Percentiles rank a stretch among this genome's conserved stretches.
Evolutionary conservation across 2,113 vertebrate genomes (phyloP).

Genomic region (Calidris pugnax): DNA sequence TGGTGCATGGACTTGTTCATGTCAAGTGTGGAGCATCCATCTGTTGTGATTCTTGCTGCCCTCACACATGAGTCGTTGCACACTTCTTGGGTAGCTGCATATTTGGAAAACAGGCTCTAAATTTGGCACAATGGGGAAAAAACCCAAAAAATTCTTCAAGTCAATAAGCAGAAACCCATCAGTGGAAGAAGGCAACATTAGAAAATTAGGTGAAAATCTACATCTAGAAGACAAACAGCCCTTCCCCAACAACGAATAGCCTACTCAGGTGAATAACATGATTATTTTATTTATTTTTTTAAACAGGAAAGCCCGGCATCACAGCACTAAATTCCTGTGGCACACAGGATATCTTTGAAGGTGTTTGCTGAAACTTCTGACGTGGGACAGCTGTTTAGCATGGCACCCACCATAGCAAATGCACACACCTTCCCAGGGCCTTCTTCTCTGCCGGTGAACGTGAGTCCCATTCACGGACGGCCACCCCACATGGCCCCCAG

Average conservation of each 20-base stretch:
- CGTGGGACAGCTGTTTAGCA: background rate
- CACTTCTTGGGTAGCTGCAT: background rate
- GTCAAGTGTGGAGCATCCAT: background rate
- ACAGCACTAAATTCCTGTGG: background rate
- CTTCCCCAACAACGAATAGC: background rate
- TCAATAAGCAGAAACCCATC: background rate
- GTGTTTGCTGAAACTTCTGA: background rate
- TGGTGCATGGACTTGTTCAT: accelerated
- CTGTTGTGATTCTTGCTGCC: background rate
- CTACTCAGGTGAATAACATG: background rate
- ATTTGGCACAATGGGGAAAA: accelerated
- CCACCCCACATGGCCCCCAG: accelerated
- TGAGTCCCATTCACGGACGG: accelerated
- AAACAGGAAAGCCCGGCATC: background rate
- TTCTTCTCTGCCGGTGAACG: accelerated
- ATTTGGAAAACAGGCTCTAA: background rate
- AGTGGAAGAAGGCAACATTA: background rate
- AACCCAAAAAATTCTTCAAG: background rate
- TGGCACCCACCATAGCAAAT: background rate
- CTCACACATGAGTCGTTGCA: background rate
- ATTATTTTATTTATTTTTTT: background rate
- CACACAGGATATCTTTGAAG: background rate
- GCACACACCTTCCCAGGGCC: background rate
- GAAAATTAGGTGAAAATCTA: background rate
- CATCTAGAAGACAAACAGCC: background rate